A percentile compares a stretch with the other conserved stretches of the same genome.
phyloP scores from a whole-genome alignment of 2,113 vertebrate species.

The Psammodynastes pulverulentus region DNA sequence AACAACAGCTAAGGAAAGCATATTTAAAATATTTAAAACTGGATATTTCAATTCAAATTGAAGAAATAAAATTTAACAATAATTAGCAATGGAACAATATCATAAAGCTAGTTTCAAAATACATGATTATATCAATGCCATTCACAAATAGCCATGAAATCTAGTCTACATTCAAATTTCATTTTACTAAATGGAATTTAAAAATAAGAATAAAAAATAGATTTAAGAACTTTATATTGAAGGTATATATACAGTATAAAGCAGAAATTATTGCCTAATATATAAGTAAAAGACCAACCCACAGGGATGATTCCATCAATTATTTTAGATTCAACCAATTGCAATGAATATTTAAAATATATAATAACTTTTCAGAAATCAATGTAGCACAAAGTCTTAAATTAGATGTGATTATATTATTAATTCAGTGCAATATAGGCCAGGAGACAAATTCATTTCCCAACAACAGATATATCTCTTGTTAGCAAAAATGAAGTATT shows the following conservation, averaged over 20 bases:
- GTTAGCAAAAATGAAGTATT: constrained; percentile 26
- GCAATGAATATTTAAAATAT: neutral
- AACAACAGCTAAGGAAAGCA: neutral
- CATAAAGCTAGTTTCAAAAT: neutral
- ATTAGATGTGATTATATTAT: neutral
- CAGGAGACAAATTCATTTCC: neutral
- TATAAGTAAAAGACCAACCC: neutral
- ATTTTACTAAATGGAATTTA: neutral
- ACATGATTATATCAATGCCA: neutral
- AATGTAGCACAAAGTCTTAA: neutral
- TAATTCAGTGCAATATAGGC: neutral
- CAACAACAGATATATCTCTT: neutral
- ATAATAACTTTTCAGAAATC: neutral
- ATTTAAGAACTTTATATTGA: neutral
- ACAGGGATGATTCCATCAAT: neutral
- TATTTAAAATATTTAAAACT: neutral
- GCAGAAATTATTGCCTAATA: neutral
- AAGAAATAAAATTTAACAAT: neutral
- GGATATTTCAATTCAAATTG: neutral
- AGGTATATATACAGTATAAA: neutral
- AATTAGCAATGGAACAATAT: neutral
- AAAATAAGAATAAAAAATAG: neutral
- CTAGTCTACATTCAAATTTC: neutral
- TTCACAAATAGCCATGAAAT: neutral
- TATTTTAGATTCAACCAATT: neutral